phyloP scores from a whole-genome alignment of 1,140 invertebrate genomes.

The Lutraria rhynchaena region DNA sequence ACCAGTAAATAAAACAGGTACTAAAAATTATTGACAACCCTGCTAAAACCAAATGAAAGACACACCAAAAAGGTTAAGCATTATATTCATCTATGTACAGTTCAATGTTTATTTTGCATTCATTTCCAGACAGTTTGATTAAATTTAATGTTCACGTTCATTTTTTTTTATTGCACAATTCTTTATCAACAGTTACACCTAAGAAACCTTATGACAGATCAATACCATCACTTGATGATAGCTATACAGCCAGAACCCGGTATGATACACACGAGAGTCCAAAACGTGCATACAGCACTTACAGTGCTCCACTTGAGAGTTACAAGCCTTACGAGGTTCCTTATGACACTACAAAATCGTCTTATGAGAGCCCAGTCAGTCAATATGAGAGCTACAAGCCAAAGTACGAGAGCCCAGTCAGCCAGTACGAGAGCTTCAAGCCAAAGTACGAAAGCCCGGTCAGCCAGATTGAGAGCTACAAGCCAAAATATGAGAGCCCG shows the following conservation, averaged over 20 bases:
- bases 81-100: no score
- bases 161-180: constrained; percentile 1
- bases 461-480: no score
- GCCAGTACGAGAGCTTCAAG: constrained; percentile 25
- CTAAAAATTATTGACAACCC: no score
- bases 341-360: background rate
- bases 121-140: no score
- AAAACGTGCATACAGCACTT: no score
- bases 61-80: no score
- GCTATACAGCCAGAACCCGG: background rate
- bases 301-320: no score
- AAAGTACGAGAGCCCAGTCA: constrained; percentile 33
- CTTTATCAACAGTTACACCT: constrained; percentile 18
- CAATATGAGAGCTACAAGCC: constrained; percentile 26
- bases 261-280: no score
- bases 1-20: no score
- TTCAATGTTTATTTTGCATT: no score
- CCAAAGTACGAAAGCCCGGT: constrained; percentile 6
- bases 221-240: background rate
- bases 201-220: constrained; percentile 15
- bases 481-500: constrained; percentile 4
- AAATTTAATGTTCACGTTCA: no score
- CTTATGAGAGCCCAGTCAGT: constrained; percentile 16
- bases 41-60: no score
- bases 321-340: background rate